Base-by-base conservation (phyloP, 1,140 invertebrate species). In the Drosophila sp. region DNA sequence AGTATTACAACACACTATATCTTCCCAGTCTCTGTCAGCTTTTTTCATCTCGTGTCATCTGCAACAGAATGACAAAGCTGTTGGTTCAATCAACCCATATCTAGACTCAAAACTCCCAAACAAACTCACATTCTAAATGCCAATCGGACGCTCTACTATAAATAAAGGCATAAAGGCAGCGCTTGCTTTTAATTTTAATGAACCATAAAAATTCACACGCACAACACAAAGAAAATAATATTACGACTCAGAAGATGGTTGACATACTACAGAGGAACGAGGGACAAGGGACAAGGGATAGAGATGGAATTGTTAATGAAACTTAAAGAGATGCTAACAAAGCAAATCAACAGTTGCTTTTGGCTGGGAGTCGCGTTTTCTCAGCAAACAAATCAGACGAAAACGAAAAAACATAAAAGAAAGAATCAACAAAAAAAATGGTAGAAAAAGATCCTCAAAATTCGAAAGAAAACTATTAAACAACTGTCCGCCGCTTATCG, bases 151-250 rank as follows among this genome's bases (percentile, higher is more conserved):
- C 81, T 86, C 80, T 86, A 86, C 81, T 86, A 86, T 86, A 86
- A 86, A 86, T 86, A 86, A 72, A 78, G 45, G 56, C 14, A 41
- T 43, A 58, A 56, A 46, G 32, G 21, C 58, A 73, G 57, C 36
- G 43, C 57, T 72, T 86, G 82, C 71, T 87, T 76, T 87, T 79
- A 89, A 77, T 83, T 89, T 87, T 87, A 87, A 87, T 87, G 83
- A 89, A 87, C 83, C 83, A 87, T 87, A 87, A 87, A 87, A 83
- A 87, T 83, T 89, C 83, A 89, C 83, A 87, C 83, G 83, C 83
- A 79, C 77, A 56, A 69, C 21, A 21, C 21, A 54, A 72, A 43
- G 48, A 43, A 76, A n/a, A n/a, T n/a, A n/a, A 74, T 81, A 81
- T 81, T 65, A 81, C 62, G 62, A 66, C 65, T 61, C 57, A 29